Evolutionary conservation across 2,113 vertebrate genomes (phyloP).

Genomic region (Camelus bactrianus): DNA sequence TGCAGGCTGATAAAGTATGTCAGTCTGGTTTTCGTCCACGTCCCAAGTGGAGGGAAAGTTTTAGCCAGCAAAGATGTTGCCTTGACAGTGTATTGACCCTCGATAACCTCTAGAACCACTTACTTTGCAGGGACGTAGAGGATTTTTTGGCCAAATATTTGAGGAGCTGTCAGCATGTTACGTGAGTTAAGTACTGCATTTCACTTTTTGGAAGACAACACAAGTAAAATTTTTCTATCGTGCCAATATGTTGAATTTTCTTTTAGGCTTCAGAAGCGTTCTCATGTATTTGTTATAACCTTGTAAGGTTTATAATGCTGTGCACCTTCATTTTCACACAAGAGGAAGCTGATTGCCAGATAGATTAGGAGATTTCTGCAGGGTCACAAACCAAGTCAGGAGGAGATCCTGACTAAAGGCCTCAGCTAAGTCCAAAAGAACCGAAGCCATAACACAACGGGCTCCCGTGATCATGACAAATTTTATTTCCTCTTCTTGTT

Average conservation of each 20-base stretch:
- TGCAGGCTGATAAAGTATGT: not conserved
- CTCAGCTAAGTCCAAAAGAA: not conserved
- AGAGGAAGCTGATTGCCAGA: not conserved
- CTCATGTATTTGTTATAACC: not conserved
- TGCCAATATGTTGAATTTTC: not conserved
- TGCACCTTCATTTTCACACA: not conserved
- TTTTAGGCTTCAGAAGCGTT: not conserved
- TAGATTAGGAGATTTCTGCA: not conserved
- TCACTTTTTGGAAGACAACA: not conserved
- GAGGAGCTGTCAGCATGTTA: not conserved
- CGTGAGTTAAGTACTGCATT: not conserved
- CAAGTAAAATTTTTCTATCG: not conserved
- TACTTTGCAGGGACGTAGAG: not conserved
- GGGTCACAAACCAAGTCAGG: not conserved
- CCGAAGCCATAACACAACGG: not conserved
- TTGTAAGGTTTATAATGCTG: not conserved
- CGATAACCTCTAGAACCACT: not conserved
- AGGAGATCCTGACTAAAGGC: not conserved
- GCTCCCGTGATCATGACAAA: not conserved
- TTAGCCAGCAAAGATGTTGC: not conserved
- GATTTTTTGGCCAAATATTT: not conserved
- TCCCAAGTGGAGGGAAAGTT: not conserved
- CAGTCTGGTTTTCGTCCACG: not conserved
- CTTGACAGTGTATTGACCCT: not conserved
- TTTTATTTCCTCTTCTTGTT: not conserved